Percentiles rank a stretch among this genome's conserved stretches.
Evolutionary conservation across 2,888 invertebrate genomes (phyloP).

Genomic region (Stenchaetothrips biformis): DNA sequence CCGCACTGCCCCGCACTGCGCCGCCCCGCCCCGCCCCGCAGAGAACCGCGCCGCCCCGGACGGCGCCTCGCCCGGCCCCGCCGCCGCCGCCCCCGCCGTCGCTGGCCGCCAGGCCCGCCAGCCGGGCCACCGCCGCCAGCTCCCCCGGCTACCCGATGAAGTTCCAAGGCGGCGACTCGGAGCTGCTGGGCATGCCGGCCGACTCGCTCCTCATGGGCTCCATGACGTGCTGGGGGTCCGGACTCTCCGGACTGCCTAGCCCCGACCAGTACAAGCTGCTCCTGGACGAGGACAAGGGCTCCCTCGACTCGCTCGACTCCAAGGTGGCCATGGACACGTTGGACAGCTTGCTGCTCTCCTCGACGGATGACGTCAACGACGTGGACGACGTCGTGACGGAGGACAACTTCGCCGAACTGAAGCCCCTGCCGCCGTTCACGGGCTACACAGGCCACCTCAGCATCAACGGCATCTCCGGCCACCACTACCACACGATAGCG

Average conservation of each 20-base stretch:
- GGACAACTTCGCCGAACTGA: conserved; percentile 69
- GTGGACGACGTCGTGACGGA: conserved; percentile 35
- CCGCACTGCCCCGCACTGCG: conserved; percentile 10
- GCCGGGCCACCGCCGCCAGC: conserved; percentile 42
- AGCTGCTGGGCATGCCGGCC: conserved; percentile 45
- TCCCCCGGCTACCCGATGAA: conserved; percentile 45
- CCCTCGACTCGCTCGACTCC: conserved; percentile 40
- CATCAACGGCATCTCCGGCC: conserved; percentile 82
- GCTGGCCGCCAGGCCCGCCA: not conserved
- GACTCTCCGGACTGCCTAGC: conserved; percentile 43
- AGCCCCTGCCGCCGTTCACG: conserved; percentile 80
- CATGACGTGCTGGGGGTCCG: conserved; percentile 42
- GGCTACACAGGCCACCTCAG: conserved; percentile 80
- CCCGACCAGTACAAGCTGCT: conserved; percentile 46
- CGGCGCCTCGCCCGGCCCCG: conserved; percentile 6
- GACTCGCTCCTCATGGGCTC: conserved; percentile 68
- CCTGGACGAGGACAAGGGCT: conserved; percentile 37
- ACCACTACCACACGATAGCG: conserved; percentile 81
- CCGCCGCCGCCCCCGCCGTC: not conserved
- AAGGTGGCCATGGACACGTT: conserved; percentile 60
- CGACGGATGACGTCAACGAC: conserved; percentile 50
- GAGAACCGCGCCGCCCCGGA: not conserved
- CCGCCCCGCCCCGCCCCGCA: conserved; percentile 5
- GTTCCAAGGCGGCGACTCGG: conserved; percentile 41
- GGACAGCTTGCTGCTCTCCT: conserved; percentile 58